Percentiles rank a stretch among this genome's conserved stretches.
These are phyloP conservation scores for Scleropages formosus DNA, from an alignment of 2,797 vertebrate genomes.

Conservation along the genomic window DNA sequence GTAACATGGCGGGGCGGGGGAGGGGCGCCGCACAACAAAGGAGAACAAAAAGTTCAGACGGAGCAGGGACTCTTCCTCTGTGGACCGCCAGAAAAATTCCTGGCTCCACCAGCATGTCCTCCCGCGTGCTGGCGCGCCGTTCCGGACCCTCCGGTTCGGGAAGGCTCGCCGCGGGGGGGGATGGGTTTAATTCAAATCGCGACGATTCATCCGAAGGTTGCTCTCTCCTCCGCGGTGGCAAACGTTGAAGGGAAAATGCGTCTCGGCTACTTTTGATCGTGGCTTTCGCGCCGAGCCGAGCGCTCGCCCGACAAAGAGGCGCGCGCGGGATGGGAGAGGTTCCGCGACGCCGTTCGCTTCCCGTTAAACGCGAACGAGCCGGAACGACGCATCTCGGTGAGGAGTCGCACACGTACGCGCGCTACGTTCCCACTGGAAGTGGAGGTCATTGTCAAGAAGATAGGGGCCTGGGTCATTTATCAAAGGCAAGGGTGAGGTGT, in stretches of 20 bases:
- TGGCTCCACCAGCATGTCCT: constrained; percentile 9
- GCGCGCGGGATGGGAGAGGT: no score
- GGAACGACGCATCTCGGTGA: neutral
- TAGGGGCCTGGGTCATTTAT: constrained; percentile 56
- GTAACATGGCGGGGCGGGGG: constrained; percentile 31
- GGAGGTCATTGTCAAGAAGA: constrained; percentile 56
- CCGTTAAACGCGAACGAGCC: no score
- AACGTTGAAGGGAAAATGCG: no score
- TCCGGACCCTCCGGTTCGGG: neutral
- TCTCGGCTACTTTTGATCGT: no score
- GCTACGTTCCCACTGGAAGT: constrained; percentile 40
- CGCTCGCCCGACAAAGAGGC: no score
- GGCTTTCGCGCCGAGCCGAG: no score
- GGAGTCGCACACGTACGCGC: constrained; percentile 18
- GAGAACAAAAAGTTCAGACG: constrained; percentile 31
- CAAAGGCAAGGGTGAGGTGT: constrained; percentile 53
- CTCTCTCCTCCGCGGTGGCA: no score
- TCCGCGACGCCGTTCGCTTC: no score
- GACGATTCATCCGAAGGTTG: no score
- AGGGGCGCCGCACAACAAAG: constrained; percentile 29
- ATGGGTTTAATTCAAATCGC: no score
- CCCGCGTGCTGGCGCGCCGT: neutral
- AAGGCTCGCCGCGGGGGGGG: neutral
- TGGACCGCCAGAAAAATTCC: constrained; percentile 18
- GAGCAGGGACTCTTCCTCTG: constrained; percentile 31